A percentile compares a stretch with the other conserved stretches of the same genome.
These are phyloP conservation scores for Liasis olivaceus DNA, from an alignment of 2,797 vertebrate genomes.

Conservation along the genomic window DNA sequence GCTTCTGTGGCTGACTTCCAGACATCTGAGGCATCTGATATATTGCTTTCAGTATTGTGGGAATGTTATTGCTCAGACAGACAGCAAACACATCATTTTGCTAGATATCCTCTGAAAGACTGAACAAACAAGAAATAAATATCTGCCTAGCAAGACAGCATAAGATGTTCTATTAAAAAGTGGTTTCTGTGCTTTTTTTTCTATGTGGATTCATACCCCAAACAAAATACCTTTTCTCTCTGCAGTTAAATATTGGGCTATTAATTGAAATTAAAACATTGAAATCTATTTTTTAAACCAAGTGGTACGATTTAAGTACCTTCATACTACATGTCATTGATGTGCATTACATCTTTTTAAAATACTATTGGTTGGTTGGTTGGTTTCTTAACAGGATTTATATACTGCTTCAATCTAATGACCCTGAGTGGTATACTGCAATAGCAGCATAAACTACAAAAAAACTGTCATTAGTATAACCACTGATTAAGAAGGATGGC, in stretches of 20 bases:
- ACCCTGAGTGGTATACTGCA: background rate
- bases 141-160: background rate
- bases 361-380: background rate
- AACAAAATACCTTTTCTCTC: background rate
- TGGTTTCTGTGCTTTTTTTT: background rate
- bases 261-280: background rate
- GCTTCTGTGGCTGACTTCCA: background rate
- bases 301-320: background rate
- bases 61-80: background rate
- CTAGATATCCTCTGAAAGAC: constrained; percentile 6
- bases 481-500: background rate
- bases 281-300: background rate
- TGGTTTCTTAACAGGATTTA: background rate
- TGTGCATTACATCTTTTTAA: background rate
- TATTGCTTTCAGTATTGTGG: constrained; percentile 8
- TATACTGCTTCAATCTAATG: too few relatives aligned
- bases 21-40: background rate
- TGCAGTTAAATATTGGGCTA: background rate
- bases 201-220: background rate
- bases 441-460: background rate
- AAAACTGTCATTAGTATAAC: background rate
- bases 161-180: background rate
- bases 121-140: constrained; percentile 7
- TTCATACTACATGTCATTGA: background rate
- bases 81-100: background rate